Base-by-base conservation (phyloP, 92 coral and sea anemone species). In the Porites rus region DNA sequence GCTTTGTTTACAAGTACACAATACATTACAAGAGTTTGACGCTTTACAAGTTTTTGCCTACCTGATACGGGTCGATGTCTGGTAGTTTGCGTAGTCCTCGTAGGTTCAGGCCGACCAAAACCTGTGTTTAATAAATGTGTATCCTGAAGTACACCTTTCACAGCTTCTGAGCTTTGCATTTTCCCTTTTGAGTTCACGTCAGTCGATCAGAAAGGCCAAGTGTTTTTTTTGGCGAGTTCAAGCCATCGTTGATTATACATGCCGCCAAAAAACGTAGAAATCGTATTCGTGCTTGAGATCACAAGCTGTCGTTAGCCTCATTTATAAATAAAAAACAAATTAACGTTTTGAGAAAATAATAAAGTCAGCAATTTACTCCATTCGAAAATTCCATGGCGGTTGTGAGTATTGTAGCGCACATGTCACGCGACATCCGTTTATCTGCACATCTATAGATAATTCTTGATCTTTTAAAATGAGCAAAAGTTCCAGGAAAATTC, bases 161-260 rank as follows among this genome's bases (percentile, higher is more conserved):
- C 96, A 17, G 95, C 98, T 31, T 90, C 91, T 14, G 96, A 92
- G 67, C 96, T 94, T 78, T 94, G 98, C 98, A 94, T 94, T 76
- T 74, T 46, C 51, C 20, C 53, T 2, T 16, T 18, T 67, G 5
- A 38, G 46, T 38, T 38, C 46, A 38, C 61, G 43, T 54, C 71
- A 64, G 75, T 67, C 54, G 11, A 56, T 53, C 14, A 38, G 46
- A 38, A 67, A 19, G 25, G 31, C 19, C 31, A 7, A 22, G 68
- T 20, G 7, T 68, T 21, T 20, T 10, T n/a, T 43, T 1, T 19
- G 17, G 5, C 46, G 6, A 38, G 46, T 38, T 38, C 46, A 38
- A 38, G 46, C 46, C 46, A 38, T 38, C 46, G 6, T 38, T 38
- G 46, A 38, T 38, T 38, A 4, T 21, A 69, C 11, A 24, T 28